Conservation (phyloP, 2,797 vertebrate genomes). For the Prunella strophiata region DNA sequence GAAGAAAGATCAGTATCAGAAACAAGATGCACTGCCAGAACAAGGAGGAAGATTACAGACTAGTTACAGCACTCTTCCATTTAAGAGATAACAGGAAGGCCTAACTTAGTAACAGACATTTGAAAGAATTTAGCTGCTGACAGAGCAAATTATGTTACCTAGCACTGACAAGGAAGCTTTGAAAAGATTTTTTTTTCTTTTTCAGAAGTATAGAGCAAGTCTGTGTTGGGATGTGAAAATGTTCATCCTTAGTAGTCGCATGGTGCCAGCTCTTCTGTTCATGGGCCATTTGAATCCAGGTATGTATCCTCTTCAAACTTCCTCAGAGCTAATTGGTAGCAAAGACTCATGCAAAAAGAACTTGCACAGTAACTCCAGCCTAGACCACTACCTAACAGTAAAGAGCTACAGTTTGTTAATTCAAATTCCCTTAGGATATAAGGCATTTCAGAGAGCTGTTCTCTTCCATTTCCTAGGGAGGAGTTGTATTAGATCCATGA, state of each 20-base stretch:
- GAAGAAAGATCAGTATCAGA: not conserved
- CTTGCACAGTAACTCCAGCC: not conserved
- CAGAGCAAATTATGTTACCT: not conserved
- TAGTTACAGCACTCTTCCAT: not conserved
- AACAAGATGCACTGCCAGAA: not conserved
- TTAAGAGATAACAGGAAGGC: not conserved
- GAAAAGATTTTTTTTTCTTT: not conserved
- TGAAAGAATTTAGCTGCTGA: not conserved
- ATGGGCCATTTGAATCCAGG: not conserved
- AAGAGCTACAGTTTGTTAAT: not conserved
- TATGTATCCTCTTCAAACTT: not conserved
- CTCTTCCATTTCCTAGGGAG: not conserved
- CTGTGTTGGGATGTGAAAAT: not conserved
- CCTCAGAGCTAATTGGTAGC: not conserved
- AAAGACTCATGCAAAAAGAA: not conserved
- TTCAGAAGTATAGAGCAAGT: not conserved
- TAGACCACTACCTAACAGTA: not conserved
- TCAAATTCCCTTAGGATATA: not conserved
- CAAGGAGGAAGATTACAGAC: not conserved
- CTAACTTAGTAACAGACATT: not conserved
- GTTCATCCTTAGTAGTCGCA: not conserved
- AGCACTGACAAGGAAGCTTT: not conserved
- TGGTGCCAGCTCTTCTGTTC: not conserved
- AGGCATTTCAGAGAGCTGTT: not conserved
- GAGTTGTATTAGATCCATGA: not conserved